These are phyloP conservation scores for Labroides dimidiatus DNA, from an alignment of 2,797 vertebrate genomes.

Conservation along the genomic window DNA sequence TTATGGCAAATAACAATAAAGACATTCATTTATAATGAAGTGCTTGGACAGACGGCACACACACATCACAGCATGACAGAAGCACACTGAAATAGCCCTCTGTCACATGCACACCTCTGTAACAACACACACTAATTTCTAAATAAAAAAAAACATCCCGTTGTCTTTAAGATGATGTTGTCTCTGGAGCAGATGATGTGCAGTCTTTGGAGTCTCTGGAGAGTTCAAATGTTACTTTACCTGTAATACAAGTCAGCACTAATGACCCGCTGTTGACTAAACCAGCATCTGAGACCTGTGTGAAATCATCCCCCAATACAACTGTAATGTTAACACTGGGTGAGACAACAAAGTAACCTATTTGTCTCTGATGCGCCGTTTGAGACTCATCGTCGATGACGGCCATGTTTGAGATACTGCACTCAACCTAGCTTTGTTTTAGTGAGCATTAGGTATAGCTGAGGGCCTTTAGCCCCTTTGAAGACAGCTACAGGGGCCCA, in stretches of 20 bases:
- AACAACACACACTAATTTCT: conserved; percentile 2
- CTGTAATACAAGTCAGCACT: conserved; percentile 57
- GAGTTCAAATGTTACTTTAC: conserved; percentile 43
- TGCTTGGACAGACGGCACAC: not conserved
- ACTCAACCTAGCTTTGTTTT: too few relatives aligned
- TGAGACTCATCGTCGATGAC: too few relatives aligned
- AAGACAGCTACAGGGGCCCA: too few relatives aligned
- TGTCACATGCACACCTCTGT: not conserved
- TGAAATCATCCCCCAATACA: conserved; percentile 37
- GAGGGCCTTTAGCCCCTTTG: too few relatives aligned
- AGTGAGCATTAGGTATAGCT: too few relatives aligned
- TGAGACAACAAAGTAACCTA: not conserved
- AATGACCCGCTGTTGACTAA: conserved; percentile 67
- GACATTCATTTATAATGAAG: not conserved
- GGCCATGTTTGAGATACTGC: too few relatives aligned
- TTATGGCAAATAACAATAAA: not conserved
- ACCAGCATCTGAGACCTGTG: conserved; percentile 51
- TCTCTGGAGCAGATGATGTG: conserved; percentile 43
- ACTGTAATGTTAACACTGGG: conserved; percentile 1
- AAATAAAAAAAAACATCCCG: not conserved
- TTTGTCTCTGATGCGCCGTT: too few relatives aligned
- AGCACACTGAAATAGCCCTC: conserved; percentile 10
- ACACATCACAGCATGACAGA: conserved; percentile 1
- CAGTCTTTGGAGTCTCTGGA: conserved; percentile 25
- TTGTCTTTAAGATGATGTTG: conserved; percentile 24